Evolutionary conservation across 2,113 vertebrate species (phyloP), one percentile per base, ranked within the genome.

Genomic region (Hemiscyllium ocellatum): DNA sequence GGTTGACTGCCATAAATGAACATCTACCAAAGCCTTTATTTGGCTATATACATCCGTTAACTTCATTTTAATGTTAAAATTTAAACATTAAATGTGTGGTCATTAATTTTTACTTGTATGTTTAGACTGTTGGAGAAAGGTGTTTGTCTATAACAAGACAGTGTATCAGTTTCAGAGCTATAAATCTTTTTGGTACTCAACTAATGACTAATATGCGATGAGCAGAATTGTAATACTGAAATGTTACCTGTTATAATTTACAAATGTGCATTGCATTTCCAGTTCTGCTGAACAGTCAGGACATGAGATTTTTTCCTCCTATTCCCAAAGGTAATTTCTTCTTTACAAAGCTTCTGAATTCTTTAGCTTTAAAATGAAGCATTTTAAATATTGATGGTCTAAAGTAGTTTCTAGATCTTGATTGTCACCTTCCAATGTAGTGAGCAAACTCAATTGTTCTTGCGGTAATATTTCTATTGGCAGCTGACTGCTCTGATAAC

Each of bases 311-410:
- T 95, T 47, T 47, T 29, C 26, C 69, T 42, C 70, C 70, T 83
- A 83, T 70, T 94, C 66, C 65, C 37, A 94, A 47, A 94, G 22
- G 68, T 42, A 94, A 94, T 94, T 70, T 47, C 66, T 26, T 56
- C 8, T 93, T 93, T 93, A 29, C 66, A 24, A 95, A 95, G 37
- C 24, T 52, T 69, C 37, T 95, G 94, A 70, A 95, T 72, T 76
- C 22, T 13, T 47, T 47, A 94, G 70, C 93, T 22, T 70, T 94
- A 70, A 70, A 94, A 42, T 70, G 87, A 91, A 94, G 42, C 50
- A 47, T 22, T 70, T 94, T 94, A 94, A 94, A 94, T 94, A 94
- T 70, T 94, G 42, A 95, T 95, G 42, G 68, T 72, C 42, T 72
- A 42, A 52, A 72, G 47, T 70, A 95, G 42, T 52, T 95, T 95